A percentile compares a stretch with the other conserved stretches of the same genome.
Evolutionary conservation across 2,113 vertebrate genomes (phyloP).

Genomic region (Choloepus hoffmanni): DNA sequence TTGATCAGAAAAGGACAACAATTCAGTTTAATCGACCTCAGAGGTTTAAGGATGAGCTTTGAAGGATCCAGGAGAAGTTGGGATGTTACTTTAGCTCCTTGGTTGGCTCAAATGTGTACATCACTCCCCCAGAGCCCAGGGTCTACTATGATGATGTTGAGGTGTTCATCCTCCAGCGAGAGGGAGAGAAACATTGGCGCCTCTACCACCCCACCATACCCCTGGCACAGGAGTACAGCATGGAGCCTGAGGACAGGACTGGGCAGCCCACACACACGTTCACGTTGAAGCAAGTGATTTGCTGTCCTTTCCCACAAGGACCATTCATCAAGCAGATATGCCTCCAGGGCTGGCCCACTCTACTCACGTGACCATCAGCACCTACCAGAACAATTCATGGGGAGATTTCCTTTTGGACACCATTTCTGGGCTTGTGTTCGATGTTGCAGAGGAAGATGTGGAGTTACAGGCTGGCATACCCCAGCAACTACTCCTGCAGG

Average conservation of each 20-base stretch:
- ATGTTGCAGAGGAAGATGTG: too few species aligned
- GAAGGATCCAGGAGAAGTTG: conserved; percentile 95
- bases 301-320: conserved; percentile 95
- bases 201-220: conserved; percentile 91
- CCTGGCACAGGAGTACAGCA: conserved; percentile 91
- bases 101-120: conserved; percentile 95
- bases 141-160: conserved; percentile 96
- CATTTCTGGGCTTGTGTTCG: too few species aligned
- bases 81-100: conserved; percentile 95
- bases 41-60: conserved; percentile 92
- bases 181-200: conserved; percentile 95
- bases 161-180: conserved; percentile 95
- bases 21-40: conserved; percentile 86
- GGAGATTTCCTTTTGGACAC: too few species aligned
- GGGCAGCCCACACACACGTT: conserved; percentile 92
- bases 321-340: conserved; percentile 94
- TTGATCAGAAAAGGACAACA: conserved; percentile 92
- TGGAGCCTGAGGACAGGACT: conserved; percentile 89
- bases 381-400: conserved; percentile 91
- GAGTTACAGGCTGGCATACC: too few species aligned
- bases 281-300: conserved; percentile 93
- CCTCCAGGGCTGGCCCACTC: conserved; percentile 89
- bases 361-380: conserved; percentile 95
- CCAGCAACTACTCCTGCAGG: too few species aligned
- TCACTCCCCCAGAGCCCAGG: conserved; percentile 93